These are phyloP conservation scores for Aphrophora alni DNA, from an alignment of 2,888 invertebrate genomes.

Conservation along the genomic window DNA sequence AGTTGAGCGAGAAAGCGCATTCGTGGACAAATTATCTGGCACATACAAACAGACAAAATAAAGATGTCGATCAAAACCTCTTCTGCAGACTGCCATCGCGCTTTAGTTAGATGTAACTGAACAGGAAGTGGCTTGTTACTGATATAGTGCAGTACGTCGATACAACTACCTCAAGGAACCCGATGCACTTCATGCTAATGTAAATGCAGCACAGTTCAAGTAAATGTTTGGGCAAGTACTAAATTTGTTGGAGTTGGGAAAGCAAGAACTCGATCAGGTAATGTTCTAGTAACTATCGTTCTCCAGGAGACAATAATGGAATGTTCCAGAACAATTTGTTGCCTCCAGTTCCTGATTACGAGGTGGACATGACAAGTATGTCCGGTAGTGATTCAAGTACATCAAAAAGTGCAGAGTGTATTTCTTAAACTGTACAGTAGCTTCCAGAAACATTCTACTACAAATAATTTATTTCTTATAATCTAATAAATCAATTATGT, in stretches of 20 bases:
- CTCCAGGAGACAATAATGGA: conserved; percentile 79
- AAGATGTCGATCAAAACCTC: conserved; percentile 80
- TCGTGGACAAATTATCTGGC: conserved; percentile 89
- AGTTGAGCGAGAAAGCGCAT: conserved; percentile 82
- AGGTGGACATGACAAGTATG: conserved; percentile 52
- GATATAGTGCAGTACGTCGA: conserved; percentile 80
- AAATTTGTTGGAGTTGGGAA: conserved; percentile 82
- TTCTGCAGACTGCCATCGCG: conserved; percentile 75
- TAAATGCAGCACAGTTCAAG: conserved; percentile 87
- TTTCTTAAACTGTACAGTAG: conserved; percentile 11
- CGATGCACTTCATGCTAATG: conserved; percentile 76
- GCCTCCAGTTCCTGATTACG: conserved; percentile 71
- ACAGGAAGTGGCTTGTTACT: conserved; percentile 80
- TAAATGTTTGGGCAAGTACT: conserved; percentile 85
- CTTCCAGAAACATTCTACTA: neutral
- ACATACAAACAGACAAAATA: conserved; percentile 75
- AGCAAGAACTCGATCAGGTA: conserved; percentile 77
- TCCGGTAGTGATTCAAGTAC: conserved; percentile 47
- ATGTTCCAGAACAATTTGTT: conserved; percentile 79
- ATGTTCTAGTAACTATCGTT: conserved; percentile 84
- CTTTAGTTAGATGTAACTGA: conserved; percentile 74
- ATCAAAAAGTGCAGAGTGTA: conserved; percentile 37
- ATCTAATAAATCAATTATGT: too few species aligned
- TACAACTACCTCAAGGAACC: conserved; percentile 77
- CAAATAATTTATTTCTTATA: too few species aligned